Percentiles rank a stretch among this genome's conserved stretches.
These are phyloP conservation scores for Chloroclystis v-ata DNA, from an alignment of 2,888 invertebrate species.

Conservation along the genomic window DNA sequence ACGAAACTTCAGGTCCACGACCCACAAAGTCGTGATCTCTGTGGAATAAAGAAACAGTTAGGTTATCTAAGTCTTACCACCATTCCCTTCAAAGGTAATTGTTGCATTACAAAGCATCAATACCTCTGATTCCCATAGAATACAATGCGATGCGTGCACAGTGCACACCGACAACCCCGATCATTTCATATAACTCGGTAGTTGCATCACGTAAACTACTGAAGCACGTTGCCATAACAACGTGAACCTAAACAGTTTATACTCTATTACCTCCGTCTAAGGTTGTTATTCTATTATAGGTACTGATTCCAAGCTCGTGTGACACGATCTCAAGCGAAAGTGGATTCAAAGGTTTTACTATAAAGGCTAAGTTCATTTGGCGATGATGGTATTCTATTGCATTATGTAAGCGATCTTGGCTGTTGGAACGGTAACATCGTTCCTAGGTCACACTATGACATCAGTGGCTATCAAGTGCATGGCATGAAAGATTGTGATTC, in stretches of 20 bases:
- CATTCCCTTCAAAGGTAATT: conserved; percentile 36
- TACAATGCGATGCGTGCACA: conserved; percentile 46
- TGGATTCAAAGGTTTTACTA: conserved; percentile 50
- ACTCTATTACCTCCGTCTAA: conserved; percentile 35
- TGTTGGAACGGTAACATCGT: conserved; percentile 69
- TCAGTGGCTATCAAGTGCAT: conserved; percentile 64
- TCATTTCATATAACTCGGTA: conserved; percentile 58
- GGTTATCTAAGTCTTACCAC: conserved; percentile 36
- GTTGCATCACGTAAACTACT: conserved; percentile 71
- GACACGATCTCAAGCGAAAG: conserved; percentile 58
- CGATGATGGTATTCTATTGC: conserved; percentile 53
- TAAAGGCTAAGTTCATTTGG: conserved; percentile 54
- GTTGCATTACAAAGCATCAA: conserved; percentile 33
- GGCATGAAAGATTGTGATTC: conserved; percentile 10
- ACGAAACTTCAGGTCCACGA: conserved; percentile 17
- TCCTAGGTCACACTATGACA: conserved; percentile 73
- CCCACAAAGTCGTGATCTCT: conserved; percentile 28
- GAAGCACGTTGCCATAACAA: conserved; percentile 36
- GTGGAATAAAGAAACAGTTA: conserved; percentile 39
- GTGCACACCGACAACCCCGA: conserved; percentile 41
- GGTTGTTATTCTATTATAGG: conserved; percentile 38
- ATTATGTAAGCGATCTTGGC: conserved; percentile 69
- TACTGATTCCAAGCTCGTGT: conserved; percentile 38
- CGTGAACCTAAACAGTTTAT: conserved; percentile 30
- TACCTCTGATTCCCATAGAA: conserved; percentile 47